These are phyloP conservation scores for Drosophila leontia DNA, from an alignment of 1,140 invertebrate genomes.

Conservation along the genomic window DNA sequence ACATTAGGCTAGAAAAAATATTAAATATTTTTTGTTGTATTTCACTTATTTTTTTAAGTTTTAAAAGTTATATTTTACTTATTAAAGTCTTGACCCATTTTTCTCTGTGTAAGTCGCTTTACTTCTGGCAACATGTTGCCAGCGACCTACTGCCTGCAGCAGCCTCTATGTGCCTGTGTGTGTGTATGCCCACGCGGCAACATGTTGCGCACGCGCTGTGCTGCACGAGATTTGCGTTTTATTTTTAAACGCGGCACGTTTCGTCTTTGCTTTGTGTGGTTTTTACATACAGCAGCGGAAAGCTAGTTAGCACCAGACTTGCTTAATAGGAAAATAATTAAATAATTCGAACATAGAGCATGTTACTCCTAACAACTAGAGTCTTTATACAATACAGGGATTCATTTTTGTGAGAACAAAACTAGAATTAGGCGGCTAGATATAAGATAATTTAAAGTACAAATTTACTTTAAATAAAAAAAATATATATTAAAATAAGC, in stretches of 20 bases:
- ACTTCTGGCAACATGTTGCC: conserved; percentile 36
- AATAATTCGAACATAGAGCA: no score
- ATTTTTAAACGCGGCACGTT: conserved; percentile 79
- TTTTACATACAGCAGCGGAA: conserved; percentile 54
- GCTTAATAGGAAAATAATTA: no score
- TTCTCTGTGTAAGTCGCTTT: not conserved
- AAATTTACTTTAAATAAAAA: no score
- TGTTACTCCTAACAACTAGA: no score
- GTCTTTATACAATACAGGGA: no score
- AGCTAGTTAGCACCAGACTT: not conserved
- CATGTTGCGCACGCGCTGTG: conserved; percentile 66
- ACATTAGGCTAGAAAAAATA: not conserved
- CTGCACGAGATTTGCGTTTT: conserved; percentile 77
- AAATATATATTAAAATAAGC: no score
- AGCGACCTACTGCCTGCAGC: conserved; percentile 38
- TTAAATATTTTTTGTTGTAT: no score
- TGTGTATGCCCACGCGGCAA: conserved; percentile 29
- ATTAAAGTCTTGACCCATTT: not conserved
- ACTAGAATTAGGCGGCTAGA: no score
- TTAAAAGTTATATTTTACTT: not conserved
- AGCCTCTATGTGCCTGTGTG: not conserved
- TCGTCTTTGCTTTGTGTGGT: conserved; percentile 61
- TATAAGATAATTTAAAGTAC: no score
- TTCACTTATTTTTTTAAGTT: not conserved
- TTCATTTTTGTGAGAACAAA: no score